These are phyloP conservation scores for Podarcis cretensis DNA, from an alignment of 2,113 vertebrate species.

Conservation along the genomic window DNA sequence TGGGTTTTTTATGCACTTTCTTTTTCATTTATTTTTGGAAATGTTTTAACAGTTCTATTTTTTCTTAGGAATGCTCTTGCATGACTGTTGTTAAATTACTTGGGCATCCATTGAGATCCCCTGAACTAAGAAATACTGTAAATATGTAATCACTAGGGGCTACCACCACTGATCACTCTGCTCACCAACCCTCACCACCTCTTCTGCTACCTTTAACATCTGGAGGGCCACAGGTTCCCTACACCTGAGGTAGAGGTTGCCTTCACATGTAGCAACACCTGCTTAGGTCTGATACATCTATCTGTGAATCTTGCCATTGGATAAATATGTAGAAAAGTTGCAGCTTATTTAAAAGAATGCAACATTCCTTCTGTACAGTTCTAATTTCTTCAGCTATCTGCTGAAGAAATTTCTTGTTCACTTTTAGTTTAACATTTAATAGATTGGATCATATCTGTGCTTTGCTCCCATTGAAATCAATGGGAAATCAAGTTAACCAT, in stretches of 20 bases:
- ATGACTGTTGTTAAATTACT: not conserved
- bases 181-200: not conserved
- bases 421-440: too few relatives aligned
- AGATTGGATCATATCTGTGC: too few relatives aligned
- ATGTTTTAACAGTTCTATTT: not conserved
- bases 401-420: too few relatives aligned
- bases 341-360: too few relatives aligned
- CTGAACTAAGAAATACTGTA: not conserved
- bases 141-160: not conserved
- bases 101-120: not conserved
- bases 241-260: too few relatives aligned
- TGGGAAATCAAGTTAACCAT: too few relatives aligned
- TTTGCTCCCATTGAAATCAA: too few relatives aligned
- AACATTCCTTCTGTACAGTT: not conserved
- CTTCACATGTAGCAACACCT: too few relatives aligned
- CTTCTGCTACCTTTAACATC: too few relatives aligned
- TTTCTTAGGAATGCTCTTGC: not conserved
- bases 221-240: too few relatives aligned
- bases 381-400: not conserved
- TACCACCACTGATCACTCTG: not conserved
- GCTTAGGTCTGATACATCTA: not conserved
- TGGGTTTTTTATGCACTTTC: not conserved
- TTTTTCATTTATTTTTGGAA: not conserved
- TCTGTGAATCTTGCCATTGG: too few relatives aligned
- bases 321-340: too few relatives aligned